Percentiles rank a stretch among this genome's conserved stretches.
These are phyloP conservation scores for Agrotis puta DNA, from an alignment of 2,888 invertebrate species.

Conservation along the genomic window DNA sequence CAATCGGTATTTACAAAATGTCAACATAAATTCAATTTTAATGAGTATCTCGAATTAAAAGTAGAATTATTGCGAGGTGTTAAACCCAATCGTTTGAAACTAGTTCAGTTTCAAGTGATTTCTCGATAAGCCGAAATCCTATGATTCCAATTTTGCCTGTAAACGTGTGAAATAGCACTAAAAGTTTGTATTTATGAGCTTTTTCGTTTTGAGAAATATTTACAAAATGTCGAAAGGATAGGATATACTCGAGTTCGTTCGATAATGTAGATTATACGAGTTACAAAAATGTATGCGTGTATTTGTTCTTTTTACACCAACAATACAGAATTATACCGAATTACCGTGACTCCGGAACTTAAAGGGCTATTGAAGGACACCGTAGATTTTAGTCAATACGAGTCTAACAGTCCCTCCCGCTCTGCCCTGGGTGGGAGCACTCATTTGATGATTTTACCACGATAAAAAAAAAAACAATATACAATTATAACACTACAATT, in stretches of 20 bases:
- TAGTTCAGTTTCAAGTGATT: conserved; percentile 27
- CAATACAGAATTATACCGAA: too few species aligned
- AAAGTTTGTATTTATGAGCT: not conserved
- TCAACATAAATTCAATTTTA: conserved; percentile 61
- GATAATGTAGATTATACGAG: not conserved
- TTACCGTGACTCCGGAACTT: too few species aligned
- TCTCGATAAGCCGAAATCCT: not conserved
- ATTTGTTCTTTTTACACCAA: too few species aligned
- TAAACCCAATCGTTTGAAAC: conserved; percentile 17
- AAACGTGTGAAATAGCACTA: conserved; percentile 1
- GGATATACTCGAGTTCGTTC: conserved; percentile 8
- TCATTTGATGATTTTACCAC: too few species aligned
- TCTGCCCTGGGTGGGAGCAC: too few species aligned
- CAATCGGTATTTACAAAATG: conserved; percentile 63
- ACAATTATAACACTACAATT: not conserved
- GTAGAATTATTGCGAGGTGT: conserved; percentile 47
- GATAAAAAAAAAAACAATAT: too few species aligned
- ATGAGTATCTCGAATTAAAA: conserved; percentile 61
- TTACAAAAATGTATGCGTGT: not conserved
- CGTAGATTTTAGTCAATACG: too few species aligned
- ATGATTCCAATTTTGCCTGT: conserved; percentile 7
- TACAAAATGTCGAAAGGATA: not conserved
- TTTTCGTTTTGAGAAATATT: conserved; percentile 12
- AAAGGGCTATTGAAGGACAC: too few species aligned
- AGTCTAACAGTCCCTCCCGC: too few species aligned